Conservation (phyloP, 2,888 invertebrate species). For the Mechanitis mazaeus region DNA sequence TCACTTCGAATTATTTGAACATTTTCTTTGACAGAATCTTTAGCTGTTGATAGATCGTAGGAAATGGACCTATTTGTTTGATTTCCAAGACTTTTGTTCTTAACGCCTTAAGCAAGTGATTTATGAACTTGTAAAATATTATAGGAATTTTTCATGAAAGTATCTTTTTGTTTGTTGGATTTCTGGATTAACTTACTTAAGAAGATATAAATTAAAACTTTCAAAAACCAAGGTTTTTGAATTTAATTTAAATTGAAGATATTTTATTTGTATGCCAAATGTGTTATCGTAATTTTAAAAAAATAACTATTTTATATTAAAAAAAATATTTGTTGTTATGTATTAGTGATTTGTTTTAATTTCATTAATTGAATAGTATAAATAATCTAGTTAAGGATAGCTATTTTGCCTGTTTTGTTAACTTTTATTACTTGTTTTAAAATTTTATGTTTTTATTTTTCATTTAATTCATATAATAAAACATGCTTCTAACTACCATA, state of each 20-base stretch:
- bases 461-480: too few relatives aligned
- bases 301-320: too few relatives aligned
- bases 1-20: conserved; percentile 18
- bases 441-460: too few relatives aligned
- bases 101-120: conserved; percentile 32
- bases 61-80: conserved; percentile 36
- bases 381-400: too few relatives aligned
- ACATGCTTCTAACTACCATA: not conserved
- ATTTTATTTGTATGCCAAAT: too few relatives aligned
- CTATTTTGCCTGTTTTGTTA: too few relatives aligned
- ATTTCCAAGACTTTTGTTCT: conserved; percentile 33
- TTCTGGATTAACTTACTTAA: conserved; percentile 7
- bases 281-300: too few relatives aligned
- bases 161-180: conserved; percentile 10
- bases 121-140: conserved; percentile 31
- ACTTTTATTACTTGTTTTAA: too few relatives aligned
- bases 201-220: not conserved
- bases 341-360: too few relatives aligned
- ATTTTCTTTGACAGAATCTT: conserved; percentile 30
- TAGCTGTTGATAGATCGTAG: conserved; percentile 36
- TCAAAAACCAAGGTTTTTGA: not conserved
- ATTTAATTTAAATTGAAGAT: not conserved
- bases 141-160: conserved; percentile 13
- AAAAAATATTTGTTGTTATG: too few relatives aligned
- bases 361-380: too few relatives aligned